These are phyloP conservation scores for Vireo altiloquus DNA, from an alignment of 2,113 vertebrate genomes.

Conservation along the genomic window DNA sequence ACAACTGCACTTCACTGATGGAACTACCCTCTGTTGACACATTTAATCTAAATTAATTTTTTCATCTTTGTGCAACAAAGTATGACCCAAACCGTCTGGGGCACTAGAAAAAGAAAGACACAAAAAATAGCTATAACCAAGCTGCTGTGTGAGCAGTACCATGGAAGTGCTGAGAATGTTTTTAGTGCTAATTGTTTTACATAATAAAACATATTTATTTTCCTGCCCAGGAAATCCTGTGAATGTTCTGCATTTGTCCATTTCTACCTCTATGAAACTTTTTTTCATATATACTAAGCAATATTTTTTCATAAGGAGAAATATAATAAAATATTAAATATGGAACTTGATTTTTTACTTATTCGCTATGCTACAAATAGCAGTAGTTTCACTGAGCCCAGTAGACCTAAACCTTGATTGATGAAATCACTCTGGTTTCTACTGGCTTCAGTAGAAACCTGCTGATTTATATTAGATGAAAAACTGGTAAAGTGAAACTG, in stretches of 20 bases:
- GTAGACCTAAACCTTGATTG: neutral
- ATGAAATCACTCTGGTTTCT: neutral
- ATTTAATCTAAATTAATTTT: conserved; percentile 25
- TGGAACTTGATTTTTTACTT: neutral
- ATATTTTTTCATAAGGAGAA: neutral
- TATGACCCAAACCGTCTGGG: neutral
- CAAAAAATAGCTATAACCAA: neutral
- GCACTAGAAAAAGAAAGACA: neutral
- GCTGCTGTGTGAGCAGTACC: neutral
- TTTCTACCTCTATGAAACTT: neutral
- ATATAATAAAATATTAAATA: neutral
- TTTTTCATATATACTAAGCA: neutral
- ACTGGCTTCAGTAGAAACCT: neutral
- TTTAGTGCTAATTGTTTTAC: neutral
- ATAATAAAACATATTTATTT: neutral
- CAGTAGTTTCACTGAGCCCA: neutral
- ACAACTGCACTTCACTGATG: neutral
- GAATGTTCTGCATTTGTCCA: neutral
- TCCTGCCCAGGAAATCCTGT: neutral
- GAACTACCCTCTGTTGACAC: neutral
- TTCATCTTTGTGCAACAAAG: neutral
- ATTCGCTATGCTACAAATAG: neutral
- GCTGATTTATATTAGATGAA: neutral
- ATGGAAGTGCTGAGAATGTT: neutral
- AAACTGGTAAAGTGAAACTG: neutral